Evolutionary conservation across 2,797 vertebrate species (phyloP).

Genomic region (Pempheris klunzingeri): DNA sequence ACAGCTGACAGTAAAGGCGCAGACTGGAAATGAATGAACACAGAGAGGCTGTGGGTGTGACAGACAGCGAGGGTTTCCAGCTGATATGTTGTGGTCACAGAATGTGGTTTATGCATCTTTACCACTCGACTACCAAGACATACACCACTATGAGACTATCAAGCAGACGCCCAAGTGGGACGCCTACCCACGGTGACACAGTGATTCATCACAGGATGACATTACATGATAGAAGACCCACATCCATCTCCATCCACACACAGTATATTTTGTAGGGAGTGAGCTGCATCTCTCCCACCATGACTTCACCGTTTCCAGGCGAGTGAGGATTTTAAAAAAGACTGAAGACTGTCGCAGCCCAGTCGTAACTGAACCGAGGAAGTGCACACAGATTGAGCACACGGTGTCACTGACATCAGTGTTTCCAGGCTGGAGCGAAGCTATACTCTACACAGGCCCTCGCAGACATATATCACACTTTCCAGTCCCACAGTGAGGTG

Average conservation of each 20-base stretch:
- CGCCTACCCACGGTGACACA: not conserved
- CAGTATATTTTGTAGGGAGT: constrained; percentile 23
- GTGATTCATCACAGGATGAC: not conserved
- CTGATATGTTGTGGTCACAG: not conserved
- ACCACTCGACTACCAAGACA: not conserved
- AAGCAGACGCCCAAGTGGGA: not conserved
- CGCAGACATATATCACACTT: constrained; percentile 74
- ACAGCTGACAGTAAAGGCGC: not conserved
- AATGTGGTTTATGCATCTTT: not conserved
- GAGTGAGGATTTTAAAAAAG: constrained; percentile 53
- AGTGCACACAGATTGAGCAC: constrained; percentile 30
- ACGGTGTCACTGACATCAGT: constrained; percentile 71
- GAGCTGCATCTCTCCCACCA: constrained; percentile 34
- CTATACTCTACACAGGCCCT: constrained; percentile 40
- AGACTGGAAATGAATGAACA: not conserved
- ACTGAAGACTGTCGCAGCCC: constrained; percentile 34
- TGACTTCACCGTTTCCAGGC: constrained; percentile 72
- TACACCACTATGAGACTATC: not conserved
- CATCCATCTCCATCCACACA: constrained; percentile 12
- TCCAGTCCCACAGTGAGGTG: constrained; percentile 68
- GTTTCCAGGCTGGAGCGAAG: constrained; percentile 71
- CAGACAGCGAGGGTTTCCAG: not conserved
- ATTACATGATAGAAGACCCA: constrained; percentile 8
- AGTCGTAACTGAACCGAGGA: constrained; percentile 42
- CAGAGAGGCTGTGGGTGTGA: not conserved